Evolutionary conservation across 2,888 invertebrate species (phyloP).

Genomic region (Acronicta alni): DNA sequence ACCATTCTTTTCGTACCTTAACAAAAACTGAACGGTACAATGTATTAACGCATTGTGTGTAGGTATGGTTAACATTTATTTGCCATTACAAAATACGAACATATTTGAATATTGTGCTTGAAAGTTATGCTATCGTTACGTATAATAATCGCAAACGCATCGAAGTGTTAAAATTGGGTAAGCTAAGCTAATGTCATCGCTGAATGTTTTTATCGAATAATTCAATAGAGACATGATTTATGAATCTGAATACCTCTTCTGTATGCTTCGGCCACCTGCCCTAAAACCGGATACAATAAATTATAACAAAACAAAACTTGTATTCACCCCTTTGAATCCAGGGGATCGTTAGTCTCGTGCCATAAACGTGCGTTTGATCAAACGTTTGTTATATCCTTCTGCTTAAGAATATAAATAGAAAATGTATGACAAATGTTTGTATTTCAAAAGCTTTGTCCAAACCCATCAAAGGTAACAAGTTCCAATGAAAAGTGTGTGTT

Average conservation of each 20-base stretch:
- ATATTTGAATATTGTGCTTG: conserved; percentile 35
- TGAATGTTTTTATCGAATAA: conserved; percentile 47
- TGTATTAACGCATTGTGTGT: no score
- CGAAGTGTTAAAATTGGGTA: conserved; percentile 44
- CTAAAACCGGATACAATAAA: conserved; percentile 84
- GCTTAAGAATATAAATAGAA: conserved; percentile 25
- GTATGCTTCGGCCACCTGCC: conserved; percentile 77
- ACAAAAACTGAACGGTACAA: no score
- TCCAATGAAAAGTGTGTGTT: conserved; percentile 5
- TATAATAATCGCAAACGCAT: conserved; percentile 35
- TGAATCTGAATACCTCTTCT: conserved; percentile 47
- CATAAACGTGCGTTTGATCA: conserved; percentile 55
- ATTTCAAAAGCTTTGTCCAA: conserved; percentile 25
- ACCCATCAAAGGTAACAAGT: conserved; percentile 7
- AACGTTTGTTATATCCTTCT: conserved; percentile 45
- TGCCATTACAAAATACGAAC: conserved; percentile 28
- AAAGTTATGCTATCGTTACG: conserved; percentile 27
- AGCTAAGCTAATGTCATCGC: conserved; percentile 41
- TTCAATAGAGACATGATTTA: conserved; percentile 51
- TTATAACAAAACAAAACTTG: conserved; percentile 79
- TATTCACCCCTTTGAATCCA: conserved; percentile 71
- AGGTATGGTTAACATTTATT: no score
- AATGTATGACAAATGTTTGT: conserved; percentile 39
- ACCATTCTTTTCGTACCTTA: no score
- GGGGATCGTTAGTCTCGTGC: conserved; percentile 73